Evolutionary conservation across 1,140 invertebrate genomes (phyloP), one percentile per base, ranked within the genome.

Genomic region (Meloidogyne chitwoodi): DNA sequence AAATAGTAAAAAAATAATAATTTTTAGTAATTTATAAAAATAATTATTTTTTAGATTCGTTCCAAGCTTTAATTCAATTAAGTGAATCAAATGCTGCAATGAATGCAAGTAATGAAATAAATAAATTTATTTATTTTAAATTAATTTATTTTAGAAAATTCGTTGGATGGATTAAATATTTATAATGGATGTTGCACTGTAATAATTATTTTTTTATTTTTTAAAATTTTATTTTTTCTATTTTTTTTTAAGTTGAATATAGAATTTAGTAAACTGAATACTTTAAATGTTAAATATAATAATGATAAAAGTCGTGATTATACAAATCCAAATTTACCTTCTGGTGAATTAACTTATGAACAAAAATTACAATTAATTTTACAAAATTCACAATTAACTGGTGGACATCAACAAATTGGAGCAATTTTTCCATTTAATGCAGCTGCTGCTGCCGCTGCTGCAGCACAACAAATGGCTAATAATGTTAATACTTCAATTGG

Each of bases 131-230:
- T n/a, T n/a, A n/a, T n/a, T n/a, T n/a, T n/a, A n/a, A n/a, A n/a
- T 22, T 19, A 12, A 14, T 68, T 48, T 48, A 26, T 27, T 64
- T 14, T 22, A 73, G 71, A 64, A 63, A 64, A 56, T 34, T 73
- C 71, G 16, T 63, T 99, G 80, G 95, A 99, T 88, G 95, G 95
- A 0, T 96, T 98, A 89, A 98, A 98, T 87, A 96, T 99, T 84
- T 99, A 98, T 91, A 98, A 96, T 89, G 94, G 93, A 64, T 98
- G 96, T 90, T 98, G 96, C 90, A 98, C 94, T n/a, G 90, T 99
- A 83, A 70, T 19, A 4, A 69, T 8, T 10, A 70, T 22, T 70
- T 48, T 11, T 16, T 44, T 38, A 41, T 22, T 31, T 41, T 22
- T 26, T 24, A 68, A 44, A 12, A 29, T 27, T 2, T 38, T 38